phyloP scores from a whole-genome alignment of 2,888 invertebrate species.

The Parelbella ahira region DNA sequence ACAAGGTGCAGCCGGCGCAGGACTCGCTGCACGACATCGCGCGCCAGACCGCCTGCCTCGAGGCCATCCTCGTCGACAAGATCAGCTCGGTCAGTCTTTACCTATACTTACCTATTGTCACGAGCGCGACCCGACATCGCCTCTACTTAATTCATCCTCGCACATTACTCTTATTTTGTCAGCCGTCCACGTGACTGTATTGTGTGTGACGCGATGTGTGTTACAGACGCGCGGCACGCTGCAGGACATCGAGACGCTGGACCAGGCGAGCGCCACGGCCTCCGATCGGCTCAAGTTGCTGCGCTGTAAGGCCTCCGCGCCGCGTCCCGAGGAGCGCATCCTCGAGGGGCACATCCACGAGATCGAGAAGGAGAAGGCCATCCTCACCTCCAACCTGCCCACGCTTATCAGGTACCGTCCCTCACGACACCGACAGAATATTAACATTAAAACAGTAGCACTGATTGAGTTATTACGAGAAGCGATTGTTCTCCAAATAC shows the following conservation, averaged over 20 bases:
- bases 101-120: too few relatives aligned
- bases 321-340: conserved; percentile 87
- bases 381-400: conserved; percentile 89
- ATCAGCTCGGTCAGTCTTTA: conserved; percentile 78
- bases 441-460: too few relatives aligned
- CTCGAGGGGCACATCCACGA: conserved; percentile 89
- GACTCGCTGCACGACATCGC: conserved; percentile 95
- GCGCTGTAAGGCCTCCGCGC: conserved; percentile 64
- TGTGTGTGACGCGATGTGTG: conserved; percentile 16
- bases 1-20: conserved; percentile 93
- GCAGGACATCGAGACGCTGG: conserved; percentile 94
- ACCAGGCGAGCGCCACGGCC: conserved; percentile 92
- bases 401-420: conserved; percentile 86
- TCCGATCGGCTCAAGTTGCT: conserved; percentile 88
- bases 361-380: conserved; percentile 90
- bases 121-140: too few relatives aligned
- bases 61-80: conserved; percentile 94
- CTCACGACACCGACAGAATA: too few relatives aligned
- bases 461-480: too few relatives aligned
- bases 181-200: too few relatives aligned
- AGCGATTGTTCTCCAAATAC: too few relatives aligned
- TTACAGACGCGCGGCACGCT: conserved; percentile 90
- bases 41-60: conserved; percentile 93
- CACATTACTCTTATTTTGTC: too few relatives aligned
- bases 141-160: too few relatives aligned